Conservation (phyloP, 2,888 invertebrate genomes). For the Oscheius sp. region DNA sequence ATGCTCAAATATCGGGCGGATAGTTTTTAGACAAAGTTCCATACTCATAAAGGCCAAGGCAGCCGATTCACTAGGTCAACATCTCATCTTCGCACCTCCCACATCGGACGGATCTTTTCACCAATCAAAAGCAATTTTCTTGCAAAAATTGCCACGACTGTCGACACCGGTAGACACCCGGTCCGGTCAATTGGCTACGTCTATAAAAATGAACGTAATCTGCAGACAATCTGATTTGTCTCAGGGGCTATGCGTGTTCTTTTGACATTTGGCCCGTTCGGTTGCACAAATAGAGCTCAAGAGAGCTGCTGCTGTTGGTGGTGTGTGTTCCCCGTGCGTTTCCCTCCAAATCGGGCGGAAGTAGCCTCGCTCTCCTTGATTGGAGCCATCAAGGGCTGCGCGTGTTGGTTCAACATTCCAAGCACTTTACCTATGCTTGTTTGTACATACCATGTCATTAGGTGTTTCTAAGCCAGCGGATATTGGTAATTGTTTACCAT, state of each 20-base stretch:
- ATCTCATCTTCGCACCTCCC: not conserved
- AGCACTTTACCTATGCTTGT: too few species aligned
- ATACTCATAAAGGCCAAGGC: not conserved
- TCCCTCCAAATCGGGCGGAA: conserved; percentile 17
- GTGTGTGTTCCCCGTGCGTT: conserved; percentile 1
- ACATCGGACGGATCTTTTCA: not conserved
- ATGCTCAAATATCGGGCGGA: too few species aligned
- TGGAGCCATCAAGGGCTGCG: conserved; percentile 7
- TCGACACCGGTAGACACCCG: conserved; percentile 8
- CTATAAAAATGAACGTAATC: conserved; percentile 33
- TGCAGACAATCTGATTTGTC: not conserved
- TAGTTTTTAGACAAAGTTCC: too few species aligned
- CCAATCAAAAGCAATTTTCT: conserved; percentile 14
- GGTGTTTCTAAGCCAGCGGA: too few species aligned
- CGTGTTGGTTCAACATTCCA: conserved; percentile 9
- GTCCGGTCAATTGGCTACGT: conserved; percentile 22
- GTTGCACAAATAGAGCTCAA: conserved; percentile 26
- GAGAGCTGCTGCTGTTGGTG: too few species aligned
- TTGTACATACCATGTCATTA: too few species aligned
- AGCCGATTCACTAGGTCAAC: too few species aligned
- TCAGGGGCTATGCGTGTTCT: conserved; percentile 24
- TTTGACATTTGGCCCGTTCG: conserved; percentile 33
- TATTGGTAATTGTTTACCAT: too few species aligned
- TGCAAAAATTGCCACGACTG: conserved; percentile 18
- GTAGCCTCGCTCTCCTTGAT: conserved; percentile 16